These are phyloP conservation scores for Tipula lateralis DNA, from an alignment of 2,888 invertebrate genomes.

Conservation along the genomic window DNA sequence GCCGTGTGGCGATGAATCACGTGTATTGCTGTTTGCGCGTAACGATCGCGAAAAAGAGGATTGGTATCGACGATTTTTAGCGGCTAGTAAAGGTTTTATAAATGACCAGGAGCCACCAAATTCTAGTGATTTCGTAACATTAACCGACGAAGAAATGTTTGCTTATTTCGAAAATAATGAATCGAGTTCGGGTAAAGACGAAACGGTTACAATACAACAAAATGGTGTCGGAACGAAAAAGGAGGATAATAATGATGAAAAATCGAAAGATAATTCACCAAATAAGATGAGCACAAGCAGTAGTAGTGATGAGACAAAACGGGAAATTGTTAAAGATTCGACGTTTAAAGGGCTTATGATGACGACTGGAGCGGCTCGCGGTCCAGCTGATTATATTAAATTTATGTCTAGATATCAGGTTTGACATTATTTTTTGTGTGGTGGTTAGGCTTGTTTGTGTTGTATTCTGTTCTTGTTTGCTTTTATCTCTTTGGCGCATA, in stretches of 20 bases:
- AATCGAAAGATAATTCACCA: not conserved
- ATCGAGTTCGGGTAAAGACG: not conserved
- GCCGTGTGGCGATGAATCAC: slow-evolving; percentile 48
- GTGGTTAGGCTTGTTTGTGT: not conserved
- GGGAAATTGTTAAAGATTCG: slow-evolving; percentile 29
- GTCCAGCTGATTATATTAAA: slow-evolving; percentile 44
- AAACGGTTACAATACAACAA: not conserved
- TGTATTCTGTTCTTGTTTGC: not conserved
- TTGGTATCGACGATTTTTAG: slow-evolving; percentile 47
- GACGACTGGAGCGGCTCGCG: slow-evolving; percentile 44
- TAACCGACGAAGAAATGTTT: slow-evolving; percentile 41
- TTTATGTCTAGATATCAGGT: slow-evolving; percentile 49
- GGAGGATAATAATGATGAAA: not conserved
- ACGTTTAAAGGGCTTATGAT: slow-evolving; percentile 45
- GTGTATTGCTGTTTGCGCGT: slow-evolving; percentile 45
- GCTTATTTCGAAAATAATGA: slow-evolving; percentile 14
- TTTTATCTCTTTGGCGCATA: not conserved
- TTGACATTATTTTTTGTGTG: slow-evolving; percentile 30
- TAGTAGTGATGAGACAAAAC: not conserved
- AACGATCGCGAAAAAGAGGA: slow-evolving; percentile 48
- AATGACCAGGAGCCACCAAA: slow-evolving; percentile 44
- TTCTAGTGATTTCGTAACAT: slow-evolving; percentile 42
- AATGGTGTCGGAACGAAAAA: not conserved
- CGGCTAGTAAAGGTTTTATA: slow-evolving; percentile 44
- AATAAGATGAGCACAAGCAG: not conserved